These are phyloP conservation scores for Mythimna albipuncta DNA, from an alignment of 2,888 invertebrate species.

Conservation along the genomic window DNA sequence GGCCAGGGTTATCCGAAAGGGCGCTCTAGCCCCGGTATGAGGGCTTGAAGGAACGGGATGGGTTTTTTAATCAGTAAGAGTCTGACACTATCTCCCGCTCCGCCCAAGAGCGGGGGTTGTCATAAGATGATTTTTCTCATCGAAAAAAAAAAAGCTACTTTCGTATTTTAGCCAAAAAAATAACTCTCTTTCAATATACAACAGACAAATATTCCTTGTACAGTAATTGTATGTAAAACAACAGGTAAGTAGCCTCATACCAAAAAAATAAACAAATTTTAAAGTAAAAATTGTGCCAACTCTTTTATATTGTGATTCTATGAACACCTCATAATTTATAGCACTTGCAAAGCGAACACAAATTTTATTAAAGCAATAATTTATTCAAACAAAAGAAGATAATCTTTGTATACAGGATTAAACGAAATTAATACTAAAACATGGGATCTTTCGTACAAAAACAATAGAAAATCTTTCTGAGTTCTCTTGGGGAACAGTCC, in stretches of 20 bases:
- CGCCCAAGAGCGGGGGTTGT: too few relatives aligned
- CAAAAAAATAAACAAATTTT: neutral
- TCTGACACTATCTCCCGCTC: too few relatives aligned
- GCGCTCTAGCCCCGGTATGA: too few relatives aligned
- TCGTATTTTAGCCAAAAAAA: neutral
- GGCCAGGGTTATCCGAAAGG: too few relatives aligned
- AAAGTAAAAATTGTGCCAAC: neutral
- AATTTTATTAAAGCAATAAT: conserved; percentile 29
- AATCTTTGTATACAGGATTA: conserved; percentile 75
- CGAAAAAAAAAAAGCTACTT: too few relatives aligned
- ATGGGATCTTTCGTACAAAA: conserved; percentile 50
- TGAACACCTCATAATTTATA: conserved; percentile 9
- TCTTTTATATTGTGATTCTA: conserved; percentile 5
- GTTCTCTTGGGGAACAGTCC: conserved; percentile 10
- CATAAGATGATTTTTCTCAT: too few relatives aligned
- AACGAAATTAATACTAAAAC: conserved; percentile 38
- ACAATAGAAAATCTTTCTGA: conserved; percentile 65
- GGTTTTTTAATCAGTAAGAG: too few relatives aligned
- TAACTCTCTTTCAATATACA: neutral
- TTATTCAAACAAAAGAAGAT: conserved; percentile 58
- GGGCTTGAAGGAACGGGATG: too few relatives aligned
- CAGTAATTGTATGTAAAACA: neutral
- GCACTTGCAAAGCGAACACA: conserved; percentile 17
- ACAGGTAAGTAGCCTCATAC: neutral
- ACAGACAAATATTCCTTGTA: conserved; percentile 1